phyloP scores from a whole-genome alignment of 1,140 invertebrate genomes.

The Diabrotica undecimpunctata region DNA sequence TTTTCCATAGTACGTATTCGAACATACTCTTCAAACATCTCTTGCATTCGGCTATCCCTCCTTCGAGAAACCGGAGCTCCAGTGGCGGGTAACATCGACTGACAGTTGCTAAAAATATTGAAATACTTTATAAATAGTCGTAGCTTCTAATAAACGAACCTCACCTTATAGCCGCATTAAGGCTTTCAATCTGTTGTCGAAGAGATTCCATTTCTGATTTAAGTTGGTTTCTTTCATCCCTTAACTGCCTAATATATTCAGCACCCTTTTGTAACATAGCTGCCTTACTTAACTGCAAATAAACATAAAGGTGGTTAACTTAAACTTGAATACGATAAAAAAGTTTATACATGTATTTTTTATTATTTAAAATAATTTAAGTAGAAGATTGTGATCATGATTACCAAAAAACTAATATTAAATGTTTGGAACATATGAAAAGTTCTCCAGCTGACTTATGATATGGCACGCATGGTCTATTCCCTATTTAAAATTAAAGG shows the following conservation, averaged over 20 bases:
- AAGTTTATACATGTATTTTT: no score
- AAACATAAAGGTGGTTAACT: neutral
- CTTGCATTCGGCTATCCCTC: constrained; percentile 86
- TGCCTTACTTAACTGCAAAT: constrained; percentile 80
- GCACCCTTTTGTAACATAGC: constrained; percentile 96
- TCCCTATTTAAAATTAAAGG: no score
- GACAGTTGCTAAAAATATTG: constrained; percentile 69
- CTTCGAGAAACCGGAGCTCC: constrained; percentile 89
- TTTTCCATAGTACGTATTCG: constrained; percentile 79
- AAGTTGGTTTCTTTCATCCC: constrained; percentile 78
- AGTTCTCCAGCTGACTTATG: no score
- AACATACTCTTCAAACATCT: constrained; percentile 93
- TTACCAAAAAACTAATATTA: no score
- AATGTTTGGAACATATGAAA: no score
- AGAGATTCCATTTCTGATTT: constrained; percentile 88
- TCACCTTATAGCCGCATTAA: constrained; percentile 88
- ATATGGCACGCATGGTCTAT: no score
- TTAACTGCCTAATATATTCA: constrained; percentile 90
- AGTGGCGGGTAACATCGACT: constrained; percentile 90
- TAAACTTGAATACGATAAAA: no score
- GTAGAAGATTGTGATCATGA: no score
- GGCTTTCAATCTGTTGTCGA: constrained; percentile 80
- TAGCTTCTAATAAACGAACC: neutral
- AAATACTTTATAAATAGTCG: neutral
- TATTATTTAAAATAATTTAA: no score